Conservation (phyloP, 1,140 invertebrate species). For the Tetranychus urticae region DNA sequence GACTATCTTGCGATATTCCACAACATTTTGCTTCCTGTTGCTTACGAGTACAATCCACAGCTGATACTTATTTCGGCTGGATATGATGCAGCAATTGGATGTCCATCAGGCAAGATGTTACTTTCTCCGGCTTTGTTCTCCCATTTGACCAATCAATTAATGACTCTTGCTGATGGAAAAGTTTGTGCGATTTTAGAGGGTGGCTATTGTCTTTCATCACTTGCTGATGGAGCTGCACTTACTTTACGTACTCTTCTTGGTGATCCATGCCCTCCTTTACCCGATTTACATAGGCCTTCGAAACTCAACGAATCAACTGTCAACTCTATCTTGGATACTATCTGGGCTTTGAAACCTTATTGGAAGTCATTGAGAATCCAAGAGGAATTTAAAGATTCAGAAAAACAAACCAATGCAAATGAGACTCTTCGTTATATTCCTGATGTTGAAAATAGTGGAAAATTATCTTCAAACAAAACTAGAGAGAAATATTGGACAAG, state of each 20-base stretch:
- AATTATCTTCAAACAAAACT: neutral
- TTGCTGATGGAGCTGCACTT: conserved; percentile 63
- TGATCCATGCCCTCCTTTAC: conserved; percentile 46
- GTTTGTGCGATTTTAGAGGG: conserved; percentile 29
- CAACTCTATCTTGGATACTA: conserved; percentile 52
- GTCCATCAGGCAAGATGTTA: conserved; percentile 76
- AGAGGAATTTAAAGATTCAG: conserved; percentile 24
- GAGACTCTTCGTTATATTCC: conserved; percentile 24
- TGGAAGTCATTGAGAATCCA: conserved; percentile 66
- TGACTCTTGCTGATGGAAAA: conserved; percentile 66
- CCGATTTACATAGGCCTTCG: conserved; percentile 23
- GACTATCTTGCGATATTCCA: conserved; percentile 94
- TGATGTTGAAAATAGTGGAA: conserved; percentile 5
- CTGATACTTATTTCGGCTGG: conserved; percentile 87
- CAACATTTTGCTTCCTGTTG: conserved; percentile 68
- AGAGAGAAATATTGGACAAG: conserved; percentile 36
- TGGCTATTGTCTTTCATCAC: conserved; percentile 40
- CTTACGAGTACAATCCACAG: conserved; percentile 75
- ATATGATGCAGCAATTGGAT: conserved; percentile 88
- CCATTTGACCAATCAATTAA: conserved; percentile 78
- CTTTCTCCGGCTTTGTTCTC: conserved; percentile 86
- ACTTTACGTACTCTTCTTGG: conserved; percentile 58
- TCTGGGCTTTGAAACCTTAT: conserved; percentile 43
- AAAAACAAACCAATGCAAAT: conserved; percentile 16
- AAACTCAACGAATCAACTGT: conserved; percentile 28